A percentile compares a stretch with the other conserved stretches of the same genome.
phyloP scores from a whole-genome alignment of 2,113 vertebrate genomes.

The Pseudolaguvia tuberculata region DNA sequence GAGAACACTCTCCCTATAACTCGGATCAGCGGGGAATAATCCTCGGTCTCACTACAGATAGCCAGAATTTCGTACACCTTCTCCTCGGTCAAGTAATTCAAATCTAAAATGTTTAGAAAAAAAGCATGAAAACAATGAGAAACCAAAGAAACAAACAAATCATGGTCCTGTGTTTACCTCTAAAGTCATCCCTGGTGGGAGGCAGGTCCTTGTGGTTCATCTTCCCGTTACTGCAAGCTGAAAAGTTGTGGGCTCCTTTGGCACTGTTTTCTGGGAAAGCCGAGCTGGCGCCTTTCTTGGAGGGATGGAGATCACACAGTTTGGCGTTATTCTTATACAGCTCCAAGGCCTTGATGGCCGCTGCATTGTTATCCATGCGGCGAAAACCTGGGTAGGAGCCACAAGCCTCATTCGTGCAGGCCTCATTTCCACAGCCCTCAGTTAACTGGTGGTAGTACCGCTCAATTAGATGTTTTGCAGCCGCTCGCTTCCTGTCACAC shows the following conservation, averaged over 20 bases:
- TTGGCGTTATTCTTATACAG: constrained; percentile 97
- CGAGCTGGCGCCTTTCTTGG: constrained; percentile 94
- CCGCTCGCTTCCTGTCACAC: constrained; percentile 94
- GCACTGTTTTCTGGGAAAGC: constrained; percentile 84
- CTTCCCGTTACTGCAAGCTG: constrained; percentile 74
- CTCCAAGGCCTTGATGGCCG: constrained; percentile 95
- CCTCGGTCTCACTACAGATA: constrained; percentile 80
- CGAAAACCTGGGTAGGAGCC: constrained; percentile 88
- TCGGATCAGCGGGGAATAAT: constrained; percentile 86
- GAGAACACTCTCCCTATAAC: constrained; percentile 92
- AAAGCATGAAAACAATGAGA: not conserved
- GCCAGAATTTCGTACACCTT: constrained; percentile 85
- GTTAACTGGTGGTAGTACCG: constrained; percentile 99
- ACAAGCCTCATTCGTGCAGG: constrained; percentile 97
- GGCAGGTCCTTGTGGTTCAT: constrained; percentile 83
- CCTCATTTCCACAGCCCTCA: constrained; percentile 98
- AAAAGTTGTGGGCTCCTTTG: constrained; percentile 74
- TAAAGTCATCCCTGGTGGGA: constrained; percentile 79
- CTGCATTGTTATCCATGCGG: constrained; percentile 95
- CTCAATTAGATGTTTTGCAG: constrained; percentile 99
- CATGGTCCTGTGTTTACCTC: constrained; percentile 70
- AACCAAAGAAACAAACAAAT: not conserved
- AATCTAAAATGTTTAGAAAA: constrained; percentile 68
- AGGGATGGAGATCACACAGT: constrained; percentile 93
- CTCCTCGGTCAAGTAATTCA: constrained; percentile 88